Conservation (phyloP, 2,888 invertebrate genomes). For the Eupithecia subumbrata region DNA sequence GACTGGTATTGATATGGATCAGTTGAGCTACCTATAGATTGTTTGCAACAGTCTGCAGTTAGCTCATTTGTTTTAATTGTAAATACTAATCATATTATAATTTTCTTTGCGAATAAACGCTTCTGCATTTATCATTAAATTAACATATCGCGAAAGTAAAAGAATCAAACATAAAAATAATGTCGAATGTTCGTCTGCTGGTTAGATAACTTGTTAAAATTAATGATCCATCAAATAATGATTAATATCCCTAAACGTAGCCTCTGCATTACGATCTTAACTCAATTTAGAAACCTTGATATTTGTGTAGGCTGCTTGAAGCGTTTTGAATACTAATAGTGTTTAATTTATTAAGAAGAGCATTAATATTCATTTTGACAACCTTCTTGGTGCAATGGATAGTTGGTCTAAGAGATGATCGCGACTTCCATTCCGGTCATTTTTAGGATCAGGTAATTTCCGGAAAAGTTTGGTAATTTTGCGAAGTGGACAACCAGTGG, state of each 20-base stretch:
- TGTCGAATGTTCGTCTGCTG: neutral
- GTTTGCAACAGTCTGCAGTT: too few species aligned
- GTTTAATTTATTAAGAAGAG: constrained; percentile 25
- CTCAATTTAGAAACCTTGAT: constrained; percentile 41
- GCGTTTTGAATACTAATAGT: constrained; percentile 48
- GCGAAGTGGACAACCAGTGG: neutral
- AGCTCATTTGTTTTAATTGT: too few species aligned
- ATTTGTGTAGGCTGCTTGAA: constrained; percentile 34
- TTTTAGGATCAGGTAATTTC: neutral
- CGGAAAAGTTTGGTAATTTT: too few species aligned
- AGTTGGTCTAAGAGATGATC: neutral
- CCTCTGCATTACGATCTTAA: constrained; percentile 17
- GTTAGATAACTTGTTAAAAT: constrained; percentile 21
- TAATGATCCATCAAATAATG: constrained; percentile 32
- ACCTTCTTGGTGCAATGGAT: neutral
- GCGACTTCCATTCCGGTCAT: neutral
- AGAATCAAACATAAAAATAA: neutral
- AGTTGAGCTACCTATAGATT: too few species aligned
- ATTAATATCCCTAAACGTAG: constrained; percentile 22
- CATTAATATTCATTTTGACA: constrained; percentile 29
- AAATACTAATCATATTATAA: too few species aligned
- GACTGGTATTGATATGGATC: too few species aligned
- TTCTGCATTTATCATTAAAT: too few species aligned
- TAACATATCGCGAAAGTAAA: too few species aligned
- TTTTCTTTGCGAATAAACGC: too few species aligned